phyloP scores from a whole-genome alignment of 2,113 vertebrate genomes.

The Capra hircus region DNA sequence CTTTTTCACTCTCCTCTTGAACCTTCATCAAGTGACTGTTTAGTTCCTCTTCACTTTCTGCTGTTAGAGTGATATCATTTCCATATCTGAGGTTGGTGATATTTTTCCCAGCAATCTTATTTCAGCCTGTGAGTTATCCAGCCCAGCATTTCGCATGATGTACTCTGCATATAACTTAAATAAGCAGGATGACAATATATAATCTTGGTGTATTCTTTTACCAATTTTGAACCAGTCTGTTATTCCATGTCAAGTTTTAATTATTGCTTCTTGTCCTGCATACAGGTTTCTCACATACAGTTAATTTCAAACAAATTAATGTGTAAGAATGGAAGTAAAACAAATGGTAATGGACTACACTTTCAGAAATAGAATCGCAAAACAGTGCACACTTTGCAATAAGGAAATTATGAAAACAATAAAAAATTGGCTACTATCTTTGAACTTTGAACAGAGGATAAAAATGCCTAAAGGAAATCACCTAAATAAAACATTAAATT shows the following conservation, averaged over 20 bases:
- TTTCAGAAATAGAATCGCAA: neutral
- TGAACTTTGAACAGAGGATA: neutral
- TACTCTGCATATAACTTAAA: neutral
- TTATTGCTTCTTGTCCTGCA: neutral
- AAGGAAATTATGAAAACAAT: neutral
- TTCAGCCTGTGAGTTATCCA: neutral
- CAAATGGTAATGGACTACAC: neutral
- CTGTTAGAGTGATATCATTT: neutral
- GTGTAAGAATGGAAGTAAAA: neutral
- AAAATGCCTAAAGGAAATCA: neutral
- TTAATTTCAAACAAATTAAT: neutral
- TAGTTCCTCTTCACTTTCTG: neutral
- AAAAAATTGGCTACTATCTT: neutral
- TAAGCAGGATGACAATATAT: neutral
- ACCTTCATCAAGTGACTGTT: neutral
- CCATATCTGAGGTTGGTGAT: neutral
- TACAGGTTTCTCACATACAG: neutral
- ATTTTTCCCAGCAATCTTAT: neutral
- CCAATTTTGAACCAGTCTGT: neutral
- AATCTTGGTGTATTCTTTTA: neutral
- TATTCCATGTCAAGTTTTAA: neutral
- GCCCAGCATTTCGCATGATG: rapidly evolving
- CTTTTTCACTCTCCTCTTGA: neutral
- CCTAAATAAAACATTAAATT: neutral
- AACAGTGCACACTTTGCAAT: neutral